Conservation (phyloP, 2,888 invertebrate genomes). For the Erebia epiphron region DNA sequence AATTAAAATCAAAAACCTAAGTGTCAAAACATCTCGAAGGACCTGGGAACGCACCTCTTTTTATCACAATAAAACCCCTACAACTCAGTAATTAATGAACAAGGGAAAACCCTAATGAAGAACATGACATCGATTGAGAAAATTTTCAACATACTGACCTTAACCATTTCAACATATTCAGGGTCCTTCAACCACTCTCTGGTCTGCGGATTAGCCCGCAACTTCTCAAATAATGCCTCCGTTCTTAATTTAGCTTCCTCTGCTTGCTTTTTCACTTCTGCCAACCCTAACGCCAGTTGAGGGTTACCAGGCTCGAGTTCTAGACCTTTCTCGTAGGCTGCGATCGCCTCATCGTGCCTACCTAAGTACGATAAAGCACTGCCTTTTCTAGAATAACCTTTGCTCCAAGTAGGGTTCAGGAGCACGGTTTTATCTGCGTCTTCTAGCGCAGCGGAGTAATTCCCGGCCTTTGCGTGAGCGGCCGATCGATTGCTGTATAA, state of each 20-base stretch:
- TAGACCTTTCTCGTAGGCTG: conserved; percentile 88
- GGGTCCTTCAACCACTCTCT: conserved; percentile 88
- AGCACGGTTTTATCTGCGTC: conserved; percentile 93
- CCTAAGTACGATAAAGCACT: conserved; percentile 91
- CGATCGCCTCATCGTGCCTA: conserved; percentile 88
- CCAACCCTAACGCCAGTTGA: conserved; percentile 86
- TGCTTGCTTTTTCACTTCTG: conserved; percentile 80
- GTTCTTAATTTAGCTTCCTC: conserved; percentile 50
- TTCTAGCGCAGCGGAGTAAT: conserved; percentile 88
- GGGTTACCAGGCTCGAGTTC: conserved; percentile 88
- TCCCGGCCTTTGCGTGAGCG: conserved; percentile 91
- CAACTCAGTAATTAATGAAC: too few relatives aligned
- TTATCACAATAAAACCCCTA: too few relatives aligned
- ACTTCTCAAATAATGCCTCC: conserved; percentile 79
- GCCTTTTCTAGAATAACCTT: conserved; percentile 95
- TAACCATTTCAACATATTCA: conserved; percentile 85
- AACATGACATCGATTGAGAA: background rate
- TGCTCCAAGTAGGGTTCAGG: conserved; percentile 93
- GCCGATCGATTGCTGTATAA: conserved; percentile 96
- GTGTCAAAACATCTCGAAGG: too few relatives aligned
- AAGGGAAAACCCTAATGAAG: too few relatives aligned
- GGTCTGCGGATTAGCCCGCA: conserved; percentile 87
- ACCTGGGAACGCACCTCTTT: too few relatives aligned
- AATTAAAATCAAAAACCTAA: too few relatives aligned
- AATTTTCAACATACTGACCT: conserved; percentile 54